phyloP scores from a whole-genome alignment of 2,797 vertebrate species.

The Cryptoprocta ferox region DNA sequence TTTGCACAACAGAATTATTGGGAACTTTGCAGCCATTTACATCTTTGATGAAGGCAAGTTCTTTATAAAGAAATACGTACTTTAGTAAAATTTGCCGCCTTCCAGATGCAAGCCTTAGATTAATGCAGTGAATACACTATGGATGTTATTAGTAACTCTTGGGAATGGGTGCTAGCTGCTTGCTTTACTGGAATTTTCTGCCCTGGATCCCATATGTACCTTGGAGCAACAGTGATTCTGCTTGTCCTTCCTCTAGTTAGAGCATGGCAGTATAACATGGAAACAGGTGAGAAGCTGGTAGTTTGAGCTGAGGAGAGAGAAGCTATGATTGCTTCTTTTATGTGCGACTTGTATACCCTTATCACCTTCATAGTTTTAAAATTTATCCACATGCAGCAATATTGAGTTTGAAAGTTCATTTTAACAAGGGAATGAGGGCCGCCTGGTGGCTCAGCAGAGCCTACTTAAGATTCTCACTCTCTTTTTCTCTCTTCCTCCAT shows the following conservation, averaged over 20 bases:
- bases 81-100: neutral
- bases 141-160: neutral
- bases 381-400: neutral
- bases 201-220: neutral
- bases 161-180: neutral
- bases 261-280: neutral
- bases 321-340: neutral
- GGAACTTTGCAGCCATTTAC: neutral
- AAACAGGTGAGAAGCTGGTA: neutral
- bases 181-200: neutral
- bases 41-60: neutral
- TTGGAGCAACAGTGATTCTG: neutral
- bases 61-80: neutral
- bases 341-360: neutral
- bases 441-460: too few species aligned
- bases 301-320: neutral
- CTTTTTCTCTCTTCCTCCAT: too few species aligned
- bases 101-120: neutral
- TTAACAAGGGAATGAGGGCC: neutral
- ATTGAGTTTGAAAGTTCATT: neutral
- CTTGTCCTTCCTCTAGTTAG: neutral
- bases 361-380: neutral
- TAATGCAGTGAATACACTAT: neutral
- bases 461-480: too few species aligned
- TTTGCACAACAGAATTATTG: neutral